Evolutionary conservation across 2,797 vertebrate species (phyloP).

Genomic region (Micropoecilia bifurca): DNA sequence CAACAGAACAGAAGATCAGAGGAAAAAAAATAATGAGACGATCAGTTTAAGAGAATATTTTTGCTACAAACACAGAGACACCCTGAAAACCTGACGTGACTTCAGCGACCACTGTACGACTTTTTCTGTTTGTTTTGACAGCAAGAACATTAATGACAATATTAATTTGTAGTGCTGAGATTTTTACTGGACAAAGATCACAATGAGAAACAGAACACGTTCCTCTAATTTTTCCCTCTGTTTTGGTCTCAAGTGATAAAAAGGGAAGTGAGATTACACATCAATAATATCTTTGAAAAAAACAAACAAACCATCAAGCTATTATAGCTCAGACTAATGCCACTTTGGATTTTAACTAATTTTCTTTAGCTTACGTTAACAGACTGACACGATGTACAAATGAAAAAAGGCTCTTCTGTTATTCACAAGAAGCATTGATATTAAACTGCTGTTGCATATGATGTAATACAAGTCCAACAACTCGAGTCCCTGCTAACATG

Average conservation of each 20-base stretch:
- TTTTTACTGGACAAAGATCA: constrained; percentile 5
- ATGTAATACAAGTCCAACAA: constrained; percentile 35
- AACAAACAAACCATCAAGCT: background rate
- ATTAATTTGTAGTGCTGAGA: background rate
- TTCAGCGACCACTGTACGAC: constrained; percentile 30
- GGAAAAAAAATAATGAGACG: constrained; percentile 3
- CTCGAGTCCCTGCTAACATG: constrained; percentile 27
- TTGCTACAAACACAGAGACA: constrained; percentile 25
- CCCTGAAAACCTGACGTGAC: constrained; percentile 29
- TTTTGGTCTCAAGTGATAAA: constrained; percentile 49
- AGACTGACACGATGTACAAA: constrained; percentile 17
- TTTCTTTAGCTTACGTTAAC: constrained; percentile 4
- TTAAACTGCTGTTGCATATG: constrained; percentile 37
- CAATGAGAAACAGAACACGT: constrained; percentile 7
- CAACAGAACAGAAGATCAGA: background rate
- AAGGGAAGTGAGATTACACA: constrained; percentile 6
- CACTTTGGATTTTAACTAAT: background rate
- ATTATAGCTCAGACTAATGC: constrained; percentile 14
- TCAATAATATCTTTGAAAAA: background rate
- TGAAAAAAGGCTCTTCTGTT: constrained; percentile 9
- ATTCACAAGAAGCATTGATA: constrained; percentile 28
- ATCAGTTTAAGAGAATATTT: constrained; percentile 57
- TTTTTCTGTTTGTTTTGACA: constrained; percentile 18
- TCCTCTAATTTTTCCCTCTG: background rate
- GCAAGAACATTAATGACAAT: constrained; percentile 21